A percentile compares a stretch with the other conserved stretches of the same genome.
Evolutionary conservation across 2,888 invertebrate genomes (phyloP).

Genomic region (Lithosia quadra): DNA sequence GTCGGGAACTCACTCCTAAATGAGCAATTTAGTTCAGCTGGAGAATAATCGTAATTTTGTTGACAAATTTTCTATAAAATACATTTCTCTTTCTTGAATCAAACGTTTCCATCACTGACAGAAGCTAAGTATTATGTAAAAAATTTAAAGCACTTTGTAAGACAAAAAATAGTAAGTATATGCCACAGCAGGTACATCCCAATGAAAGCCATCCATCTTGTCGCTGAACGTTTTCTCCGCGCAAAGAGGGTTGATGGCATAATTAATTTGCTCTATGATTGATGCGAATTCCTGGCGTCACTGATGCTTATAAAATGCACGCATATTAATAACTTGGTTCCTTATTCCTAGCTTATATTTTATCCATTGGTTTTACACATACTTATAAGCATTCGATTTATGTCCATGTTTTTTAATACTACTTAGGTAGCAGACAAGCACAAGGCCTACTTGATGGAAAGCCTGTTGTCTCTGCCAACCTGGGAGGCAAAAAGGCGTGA

Average conservation of each 20-base stretch:
- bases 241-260: constrained; percentile 16
- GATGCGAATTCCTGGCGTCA: constrained; percentile 8
- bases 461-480: no score
- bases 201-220: constrained; percentile 18
- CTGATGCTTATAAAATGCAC: background rate
- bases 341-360: background rate
- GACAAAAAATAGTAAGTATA: constrained; percentile 2
- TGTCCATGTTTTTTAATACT: no score
- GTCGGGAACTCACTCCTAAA: no score
- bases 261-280: constrained; percentile 25
- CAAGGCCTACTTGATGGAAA: no score
- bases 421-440: no score
- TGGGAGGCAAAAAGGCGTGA: no score
- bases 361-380: background rate
- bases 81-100: no score
- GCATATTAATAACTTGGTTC: background rate
- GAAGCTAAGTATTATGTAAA: no score
- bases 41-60: no score
- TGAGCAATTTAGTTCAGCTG: no score
- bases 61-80: no score
- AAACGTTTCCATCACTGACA: no score
- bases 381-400: background rate
- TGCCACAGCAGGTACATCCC: background rate
- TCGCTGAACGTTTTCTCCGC: background rate
- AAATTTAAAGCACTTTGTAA: background rate